Percentiles rank a stretch among this genome's conserved stretches.
phyloP scores from a whole-genome alignment of 2,113 vertebrate species.

The Motacilla tschutschensis region DNA sequence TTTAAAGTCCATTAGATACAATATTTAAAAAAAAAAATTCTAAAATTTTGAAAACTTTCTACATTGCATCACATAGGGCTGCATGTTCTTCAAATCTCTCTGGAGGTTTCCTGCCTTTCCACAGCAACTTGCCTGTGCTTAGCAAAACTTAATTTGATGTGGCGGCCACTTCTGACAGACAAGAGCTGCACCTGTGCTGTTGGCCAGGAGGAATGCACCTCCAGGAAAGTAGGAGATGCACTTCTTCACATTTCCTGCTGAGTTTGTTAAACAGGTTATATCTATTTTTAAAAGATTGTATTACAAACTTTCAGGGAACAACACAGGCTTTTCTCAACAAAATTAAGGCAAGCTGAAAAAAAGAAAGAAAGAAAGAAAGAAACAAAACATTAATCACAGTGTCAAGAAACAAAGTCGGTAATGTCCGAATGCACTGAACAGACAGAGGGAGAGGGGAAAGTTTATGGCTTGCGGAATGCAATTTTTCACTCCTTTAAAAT shows the following conservation, averaged over 20 bases:
- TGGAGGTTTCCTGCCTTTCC: background rate
- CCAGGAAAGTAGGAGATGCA: conserved; percentile 59
- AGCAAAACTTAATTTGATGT: conserved; percentile 40
- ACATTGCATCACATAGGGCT: rapidly evolving
- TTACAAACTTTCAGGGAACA: conserved; percentile 27
- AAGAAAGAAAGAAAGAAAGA: background rate
- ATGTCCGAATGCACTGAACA: background rate
- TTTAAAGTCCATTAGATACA: background rate
- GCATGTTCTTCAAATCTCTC: background rate
- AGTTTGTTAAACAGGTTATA: conserved; percentile 75
- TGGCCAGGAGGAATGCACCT: conserved; percentile 62
- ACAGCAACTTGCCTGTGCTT: background rate
- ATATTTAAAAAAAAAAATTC: background rate
- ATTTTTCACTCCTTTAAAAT: conserved; percentile 37
- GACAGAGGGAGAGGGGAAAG: background rate
- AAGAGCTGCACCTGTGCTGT: conserved; percentile 63
- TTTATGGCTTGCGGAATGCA: conserved; percentile 11
- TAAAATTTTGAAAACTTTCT: background rate
- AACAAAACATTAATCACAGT: conserved; percentile 22
- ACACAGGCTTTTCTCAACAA: conserved; percentile 30
- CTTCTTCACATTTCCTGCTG: conserved; percentile 67
- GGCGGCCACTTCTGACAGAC: conserved; percentile 36
- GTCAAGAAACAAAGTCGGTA: conserved; percentile 13
- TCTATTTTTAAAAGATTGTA: conserved; percentile 56
- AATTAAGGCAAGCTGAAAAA: background rate